Evolutionary conservation across 2,888 invertebrate species (phyloP).

Genomic region (Plemyria rubiginata): DNA sequence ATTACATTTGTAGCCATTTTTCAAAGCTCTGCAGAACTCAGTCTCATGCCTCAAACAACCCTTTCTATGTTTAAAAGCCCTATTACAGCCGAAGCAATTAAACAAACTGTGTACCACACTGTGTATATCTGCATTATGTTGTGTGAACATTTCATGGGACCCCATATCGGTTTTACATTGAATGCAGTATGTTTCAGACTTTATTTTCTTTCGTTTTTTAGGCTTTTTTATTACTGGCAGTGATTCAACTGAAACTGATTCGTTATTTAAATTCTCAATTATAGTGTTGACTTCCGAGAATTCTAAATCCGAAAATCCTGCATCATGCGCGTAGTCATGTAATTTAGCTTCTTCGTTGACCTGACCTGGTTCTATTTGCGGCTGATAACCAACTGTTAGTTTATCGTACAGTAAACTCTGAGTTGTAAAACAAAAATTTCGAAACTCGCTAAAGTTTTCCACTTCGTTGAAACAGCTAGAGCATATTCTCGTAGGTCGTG

Average conservation of each 20-base stretch:
- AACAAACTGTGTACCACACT: slow-evolving; percentile 59
- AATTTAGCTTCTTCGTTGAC: background rate
- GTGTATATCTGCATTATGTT: slow-evolving; percentile 63
- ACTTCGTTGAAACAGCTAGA: slow-evolving; percentile 58
- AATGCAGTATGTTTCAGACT: slow-evolving; percentile 62
- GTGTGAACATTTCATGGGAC: slow-evolving; percentile 46
- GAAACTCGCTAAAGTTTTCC: slow-evolving; percentile 64
- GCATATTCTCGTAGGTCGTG: slow-evolving; percentile 62
- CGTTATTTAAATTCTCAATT: slow-evolving; percentile 26
- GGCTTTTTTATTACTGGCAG: slow-evolving; percentile 25
- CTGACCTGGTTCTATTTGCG: background rate
- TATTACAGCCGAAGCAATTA: slow-evolving; percentile 75
- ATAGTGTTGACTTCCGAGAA: slow-evolving; percentile 19
- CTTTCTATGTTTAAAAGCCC: slow-evolving; percentile 61
- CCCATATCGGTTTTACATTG: slow-evolving; percentile 63
- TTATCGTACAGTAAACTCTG: slow-evolving; percentile 59
- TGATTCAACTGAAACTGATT: slow-evolving; percentile 11
- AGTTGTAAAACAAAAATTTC: slow-evolving; percentile 60
- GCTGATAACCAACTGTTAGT: slow-evolving; percentile 33
- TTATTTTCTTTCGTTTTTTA: slow-evolving; percentile 50
- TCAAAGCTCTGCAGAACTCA: slow-evolving; percentile 66
- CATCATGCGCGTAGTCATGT: slow-evolving; percentile 5
- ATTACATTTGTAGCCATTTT: slow-evolving; percentile 70
- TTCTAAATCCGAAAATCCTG: slow-evolving; percentile 28
- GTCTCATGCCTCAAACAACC: slow-evolving; percentile 63